Base-by-base conservation (phyloP, 2,888 invertebrate species). In the Biston stratarius region DNA sequence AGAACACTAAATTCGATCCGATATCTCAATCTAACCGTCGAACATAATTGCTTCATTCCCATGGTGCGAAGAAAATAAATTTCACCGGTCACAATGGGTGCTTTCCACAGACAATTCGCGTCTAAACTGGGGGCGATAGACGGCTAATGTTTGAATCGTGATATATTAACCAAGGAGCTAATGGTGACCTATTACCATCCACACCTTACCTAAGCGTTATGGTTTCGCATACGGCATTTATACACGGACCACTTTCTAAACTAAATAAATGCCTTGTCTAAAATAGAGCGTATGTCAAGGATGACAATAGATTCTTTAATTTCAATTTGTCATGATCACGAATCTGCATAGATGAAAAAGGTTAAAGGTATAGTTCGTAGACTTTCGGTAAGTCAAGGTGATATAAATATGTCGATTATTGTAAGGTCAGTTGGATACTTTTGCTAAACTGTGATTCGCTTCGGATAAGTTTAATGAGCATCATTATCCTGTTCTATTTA, bases 261-360 rank as follows among this genome's bases (percentile, higher is more conserved):
- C 74, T 83, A 84, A 85, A 77, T 71, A 80, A 83, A 85, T 82
- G 80, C 80, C 80, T 86, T 87, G 86, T 89, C 85, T 87, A 82
- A 89, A 84, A 83, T 81, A 77, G 84, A 86, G 81, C 85, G 83
- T 83, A 89, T 87, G 89, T 89, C 91, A 91, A 91, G 91, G 89
- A 88, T 88, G 80, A 76, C 75, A 82, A 84, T 81, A 80, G 83
- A 82, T 84, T 86, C 83, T 85, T 87, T 85, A 83, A 88, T 87
- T 86, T 83, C 79, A 79, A 87, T 88, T 85, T 88, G 89, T 91
- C 90, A 90, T 89, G 92, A 91, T 84, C 84, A 83, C 83, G 85
- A 86, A 84, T 81, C 82, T 77, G 80, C 79, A 81, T 81, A 79
- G 78, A 77, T 78, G 78, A 74, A 68, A 73, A 84, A 82, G 88